A percentile compares a stretch with the other conserved stretches of the same genome.
These are phyloP conservation scores for Maniola jurtina DNA, from an alignment of 1,140 invertebrate genomes.

Conservation along the genomic window DNA sequence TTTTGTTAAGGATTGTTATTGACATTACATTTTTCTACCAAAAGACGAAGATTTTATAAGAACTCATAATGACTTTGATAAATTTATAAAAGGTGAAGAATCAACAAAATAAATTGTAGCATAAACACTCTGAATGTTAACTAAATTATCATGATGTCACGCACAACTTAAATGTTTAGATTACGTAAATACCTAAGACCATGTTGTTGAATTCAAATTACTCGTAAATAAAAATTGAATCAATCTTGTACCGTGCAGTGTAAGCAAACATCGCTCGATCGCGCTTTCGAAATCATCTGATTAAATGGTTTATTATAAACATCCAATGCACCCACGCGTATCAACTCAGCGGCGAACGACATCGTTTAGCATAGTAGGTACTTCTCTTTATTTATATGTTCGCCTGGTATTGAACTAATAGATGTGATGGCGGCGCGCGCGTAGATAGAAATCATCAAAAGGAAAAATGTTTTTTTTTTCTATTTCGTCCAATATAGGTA, in stretches of 20 bases:
- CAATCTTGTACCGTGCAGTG: background rate
- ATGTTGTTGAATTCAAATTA: constrained; percentile 4
- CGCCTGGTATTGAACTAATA: constrained; percentile 55
- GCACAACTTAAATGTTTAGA: constrained; percentile 11
- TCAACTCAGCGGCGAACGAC: constrained; percentile 47
- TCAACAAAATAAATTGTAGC: background rate
- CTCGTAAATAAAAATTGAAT: too few species aligned
- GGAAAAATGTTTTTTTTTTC: constrained; percentile 37
- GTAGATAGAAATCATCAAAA: constrained; percentile 37
- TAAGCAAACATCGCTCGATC: constrained; percentile 8
- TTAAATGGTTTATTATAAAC: constrained; percentile 27
- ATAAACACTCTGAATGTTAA: constrained; percentile 1
- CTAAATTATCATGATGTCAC: constrained; percentile 20
- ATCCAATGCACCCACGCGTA: constrained; percentile 49
- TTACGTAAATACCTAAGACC: constrained; percentile 20
- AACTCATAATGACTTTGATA: too few species aligned
- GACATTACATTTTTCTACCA: too few species aligned
- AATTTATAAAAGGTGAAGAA: background rate
- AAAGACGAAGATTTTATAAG: background rate
- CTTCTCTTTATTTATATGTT: constrained; percentile 60
- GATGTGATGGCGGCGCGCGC: constrained; percentile 49
- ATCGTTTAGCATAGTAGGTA: constrained; percentile 55
- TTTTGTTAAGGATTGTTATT: too few species aligned
- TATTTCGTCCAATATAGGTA: constrained; percentile 12
- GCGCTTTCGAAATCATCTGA: constrained; percentile 18